phyloP scores from a whole-genome alignment of 53 echinoderm and acorn worm genomes.

The Luidia sarsii region DNA sequence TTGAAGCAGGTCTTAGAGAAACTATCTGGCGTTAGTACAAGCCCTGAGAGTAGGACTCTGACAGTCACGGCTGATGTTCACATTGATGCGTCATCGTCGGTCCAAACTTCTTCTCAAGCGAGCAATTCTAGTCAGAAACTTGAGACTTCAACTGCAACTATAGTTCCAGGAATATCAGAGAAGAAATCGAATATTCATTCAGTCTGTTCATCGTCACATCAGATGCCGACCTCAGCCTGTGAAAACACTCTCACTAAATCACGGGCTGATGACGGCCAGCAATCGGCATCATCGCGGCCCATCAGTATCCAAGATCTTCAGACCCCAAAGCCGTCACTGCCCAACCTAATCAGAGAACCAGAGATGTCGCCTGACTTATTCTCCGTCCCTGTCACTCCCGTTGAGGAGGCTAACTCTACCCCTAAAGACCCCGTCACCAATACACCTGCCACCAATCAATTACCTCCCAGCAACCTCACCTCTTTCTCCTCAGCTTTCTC shows the following conservation, averaged over 20 bases:
- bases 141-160: too few species aligned
- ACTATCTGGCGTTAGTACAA: neutral
- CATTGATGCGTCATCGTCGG: constrained; percentile 6
- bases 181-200: too few species aligned
- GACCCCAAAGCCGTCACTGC: neutral
- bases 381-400: constrained; percentile 52
- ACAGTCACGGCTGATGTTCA: constrained; percentile 32
- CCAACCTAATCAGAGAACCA: neutral
- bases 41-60: neutral
- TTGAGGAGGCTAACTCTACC: neutral
- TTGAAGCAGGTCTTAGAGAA: too few species aligned
- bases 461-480: neutral
- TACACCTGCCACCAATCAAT: constrained; percentile 34
- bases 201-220: too few species aligned
- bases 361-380: constrained; percentile 74
- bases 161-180: too few species aligned
- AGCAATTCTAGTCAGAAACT: too few species aligned
- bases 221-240: too few species aligned
- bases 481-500: constrained; percentile 14
- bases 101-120: neutral
- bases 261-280: too few species aligned
- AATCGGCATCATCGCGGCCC: too few species aligned
- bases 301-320: too few species aligned
- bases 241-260: too few species aligned
- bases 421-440: neutral